Evolutionary conservation across 2,113 vertebrate genomes (phyloP).

Genomic region (Stigmatopora nigra): DNA sequence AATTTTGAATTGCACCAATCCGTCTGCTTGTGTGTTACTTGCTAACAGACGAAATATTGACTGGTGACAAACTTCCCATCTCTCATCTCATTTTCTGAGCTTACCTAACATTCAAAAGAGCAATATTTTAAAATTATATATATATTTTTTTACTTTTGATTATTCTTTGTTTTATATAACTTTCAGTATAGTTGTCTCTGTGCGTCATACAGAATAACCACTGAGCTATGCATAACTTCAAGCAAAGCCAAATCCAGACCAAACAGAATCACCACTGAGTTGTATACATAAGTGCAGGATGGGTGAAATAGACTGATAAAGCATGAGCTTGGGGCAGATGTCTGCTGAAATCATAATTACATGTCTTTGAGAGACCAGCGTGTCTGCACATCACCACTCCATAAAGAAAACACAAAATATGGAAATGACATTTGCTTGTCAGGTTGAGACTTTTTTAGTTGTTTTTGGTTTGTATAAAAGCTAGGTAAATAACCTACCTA

Average conservation of each 20-base stretch:
- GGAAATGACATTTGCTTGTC: slow-evolving; percentile 16
- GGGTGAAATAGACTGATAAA: slow-evolving; percentile 5
- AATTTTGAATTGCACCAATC: too few species aligned
- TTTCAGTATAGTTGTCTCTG: background rate
- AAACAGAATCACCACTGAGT: background rate
- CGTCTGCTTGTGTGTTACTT: too few species aligned
- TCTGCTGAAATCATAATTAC: slow-evolving; percentile 15
- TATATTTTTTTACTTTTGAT: too few species aligned
- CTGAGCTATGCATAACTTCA: background rate
- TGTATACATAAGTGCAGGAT: background rate
- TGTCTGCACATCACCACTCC: slow-evolving; percentile 6
- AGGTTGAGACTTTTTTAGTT: slow-evolving; percentile 16
- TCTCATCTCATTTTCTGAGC: too few species aligned
- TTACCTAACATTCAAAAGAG: too few species aligned
- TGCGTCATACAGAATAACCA: background rate
- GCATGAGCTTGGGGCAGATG: background rate
- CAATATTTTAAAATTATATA: too few species aligned
- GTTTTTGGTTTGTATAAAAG: slow-evolving; percentile 20
- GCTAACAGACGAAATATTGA: too few species aligned
- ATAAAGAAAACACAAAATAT: slow-evolving; percentile 17
- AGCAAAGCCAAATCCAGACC: background rate
- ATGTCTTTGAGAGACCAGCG: slow-evolving; percentile 28
- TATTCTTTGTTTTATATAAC: background rate
- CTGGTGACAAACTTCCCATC: too few species aligned
- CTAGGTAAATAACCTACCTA: slow-evolving; percentile 19